Base-by-base conservation (phyloP, 2,888 invertebrate genomes). In the Catotricha subobsoleta region DNA sequence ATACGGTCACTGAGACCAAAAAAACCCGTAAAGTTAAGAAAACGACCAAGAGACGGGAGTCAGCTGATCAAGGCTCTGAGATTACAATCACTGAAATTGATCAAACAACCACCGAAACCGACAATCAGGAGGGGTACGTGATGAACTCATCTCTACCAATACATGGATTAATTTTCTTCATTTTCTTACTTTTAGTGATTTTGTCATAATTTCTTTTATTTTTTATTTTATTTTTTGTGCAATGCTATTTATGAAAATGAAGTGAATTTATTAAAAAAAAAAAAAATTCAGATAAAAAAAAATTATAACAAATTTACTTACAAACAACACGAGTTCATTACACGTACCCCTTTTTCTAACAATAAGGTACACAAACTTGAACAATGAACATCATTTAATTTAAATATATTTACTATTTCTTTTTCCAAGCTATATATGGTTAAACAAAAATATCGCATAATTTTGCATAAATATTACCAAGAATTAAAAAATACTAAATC, bases 1-100 rank as follows among this genome's bases (percentile, higher is more conserved):
- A 82, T 70, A 79, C 81, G 65, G 79, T 82, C 60, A 76, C 81
- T 60, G 82, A 83, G 57, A 81, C 76, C 62, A 76, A 76, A 65
- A 79, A 86, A 67, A 76, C 83, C 62, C 84, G 84, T 65, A 88
- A 87, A 71, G 81, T 84, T 68, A 88, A 87, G 73, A 87, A 87
- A 70, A 76, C 80, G 53, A 75, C 78, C 59, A 77, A 79, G 58
- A 77, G 80, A 55, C 76, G 82, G 64, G 76, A 82, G 60, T 79
- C 81, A 66, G 76, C 74, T 59, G 72, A 72, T 48, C 75, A 75
- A 60, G 75, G 75, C 58, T 72, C 75, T 56, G 83, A 84, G 64
- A 76, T 83, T 62, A 76, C 79, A 66, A 80, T 84, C 65, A 81
- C 80, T 54, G 83, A 84, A 67, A 64, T 81, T 61, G 76, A 77